Conservation (phyloP, 2,797 vertebrate genomes). For the Esox masquinongy region DNA sequence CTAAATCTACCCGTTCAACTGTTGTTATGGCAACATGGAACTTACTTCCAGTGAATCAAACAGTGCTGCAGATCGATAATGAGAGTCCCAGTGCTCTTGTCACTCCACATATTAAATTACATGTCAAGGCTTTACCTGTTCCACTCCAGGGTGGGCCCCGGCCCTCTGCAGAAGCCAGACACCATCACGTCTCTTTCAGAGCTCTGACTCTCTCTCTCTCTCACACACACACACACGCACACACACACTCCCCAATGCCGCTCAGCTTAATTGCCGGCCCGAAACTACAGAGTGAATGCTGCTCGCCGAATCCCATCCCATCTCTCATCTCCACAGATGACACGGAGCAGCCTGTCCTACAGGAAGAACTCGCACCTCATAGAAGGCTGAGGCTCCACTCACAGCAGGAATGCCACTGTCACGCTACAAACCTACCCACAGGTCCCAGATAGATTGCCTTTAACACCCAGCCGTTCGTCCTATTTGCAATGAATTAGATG, state of each 20-base stretch:
- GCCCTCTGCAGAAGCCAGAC: constrained; percentile 1
- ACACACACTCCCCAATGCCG: neutral
- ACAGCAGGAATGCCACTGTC: neutral
- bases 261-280: neutral
- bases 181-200: neutral
- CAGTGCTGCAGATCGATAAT: constrained; percentile 26
- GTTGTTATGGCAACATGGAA: constrained; percentile 58
- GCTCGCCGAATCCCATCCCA: neutral
- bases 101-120: constrained; percentile 43
- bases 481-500: neutral
- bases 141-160: constrained; percentile 13
- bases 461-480: neutral
- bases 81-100: constrained; percentile 14
- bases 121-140: constrained; percentile 37
- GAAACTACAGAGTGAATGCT: neutral
- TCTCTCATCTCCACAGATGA: neutral
- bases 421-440: neutral
- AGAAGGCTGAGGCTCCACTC: neutral
- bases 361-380: neutral
- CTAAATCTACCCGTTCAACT: constrained; percentile 47
- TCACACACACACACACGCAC: neutral
- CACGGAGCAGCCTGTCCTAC: neutral
- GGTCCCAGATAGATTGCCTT: neutral
- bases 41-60: constrained; percentile 38
- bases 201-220: neutral